Evolutionary conservation across 1,140 invertebrate species (phyloP), one percentile per base, ranked within the genome.

Genomic region (Babylonia areolata): DNA sequence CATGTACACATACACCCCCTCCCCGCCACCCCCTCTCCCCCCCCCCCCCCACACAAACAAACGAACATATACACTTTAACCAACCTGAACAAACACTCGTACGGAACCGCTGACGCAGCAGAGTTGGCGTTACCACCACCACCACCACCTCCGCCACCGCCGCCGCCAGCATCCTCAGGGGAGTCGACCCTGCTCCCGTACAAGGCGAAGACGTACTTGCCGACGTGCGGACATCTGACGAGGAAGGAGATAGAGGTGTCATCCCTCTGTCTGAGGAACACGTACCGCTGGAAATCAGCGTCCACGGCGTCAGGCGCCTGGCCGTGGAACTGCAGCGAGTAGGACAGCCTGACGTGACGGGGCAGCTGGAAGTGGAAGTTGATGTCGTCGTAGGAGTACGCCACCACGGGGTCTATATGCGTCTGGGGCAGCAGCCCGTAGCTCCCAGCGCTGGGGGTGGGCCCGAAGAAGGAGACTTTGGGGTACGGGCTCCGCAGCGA

Each of bases 191-290:
- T 87, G 40, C 86, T 89, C 12, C 93, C 93, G 86, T 92, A 93
- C 17, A 94, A 88, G 2, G 91, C 91, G 58, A 94, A 91, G 0
- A 93, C 92, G 88, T 94, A 94, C 79, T 92, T 91, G 1, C 93
- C 94, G 58, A 91, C 89, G 23, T 91, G 87, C 3, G 94, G 94
- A 86, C 92, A 94, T n/a, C 92, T 85, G 2, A 94, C 89, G 58
- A 91, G 89, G 82, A 92, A 94, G 3, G 90, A 90, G 6, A 93
- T 89, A 11, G 89, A 89, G 46, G 86, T 90, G 17, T 91, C 90
- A 64, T 91, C 91, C 58, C 90, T 85, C 75, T 92, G 90, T 85
- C 91, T 85, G 31, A 94, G 87, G 80, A 94, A 92, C 0, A 92
- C 93, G 75, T 91, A 94, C 58, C 92, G 86, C 85, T 94, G 91